Conservation (phyloP, 2,888 invertebrate genomes). For the Ceramica pisi region DNA sequence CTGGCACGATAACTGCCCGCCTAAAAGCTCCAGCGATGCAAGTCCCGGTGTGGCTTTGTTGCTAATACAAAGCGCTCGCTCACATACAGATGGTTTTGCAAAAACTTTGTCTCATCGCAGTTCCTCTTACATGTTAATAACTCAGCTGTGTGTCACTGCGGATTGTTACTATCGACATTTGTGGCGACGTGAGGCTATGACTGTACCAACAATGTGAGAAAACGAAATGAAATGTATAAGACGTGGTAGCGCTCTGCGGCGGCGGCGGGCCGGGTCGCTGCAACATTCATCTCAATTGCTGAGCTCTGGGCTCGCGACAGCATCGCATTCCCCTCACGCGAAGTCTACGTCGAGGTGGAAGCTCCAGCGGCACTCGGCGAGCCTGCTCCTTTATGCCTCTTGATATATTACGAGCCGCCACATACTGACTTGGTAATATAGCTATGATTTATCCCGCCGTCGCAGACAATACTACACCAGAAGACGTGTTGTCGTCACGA, state of each 20-base stretch:
- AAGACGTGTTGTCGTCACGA: slow-evolving; percentile 76
- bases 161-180: slow-evolving; percentile 55
- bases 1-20: slow-evolving; percentile 85
- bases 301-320: slow-evolving; percentile 45
- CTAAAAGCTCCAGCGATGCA: slow-evolving; percentile 86
- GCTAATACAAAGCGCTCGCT: slow-evolving; percentile 85
- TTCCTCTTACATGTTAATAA: slow-evolving; percentile 71
- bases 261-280: slow-evolving; percentile 26
- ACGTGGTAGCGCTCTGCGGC: slow-evolving; percentile 2
- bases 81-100: slow-evolving; percentile 81
- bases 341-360: slow-evolving; percentile 67
- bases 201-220: slow-evolving; percentile 23
- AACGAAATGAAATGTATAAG: slow-evolving; percentile 33
- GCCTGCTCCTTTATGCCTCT: slow-evolving; percentile 78
- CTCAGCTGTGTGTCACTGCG: slow-evolving; percentile 56
- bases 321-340: slow-evolving; percentile 68
- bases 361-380: slow-evolving; percentile 65
- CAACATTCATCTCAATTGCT: slow-evolving; percentile 76
- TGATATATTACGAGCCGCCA: slow-evolving; percentile 82
- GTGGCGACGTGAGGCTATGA: slow-evolving; percentile 12
- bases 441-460: slow-evolving; percentile 82
- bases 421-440: slow-evolving; percentile 83
- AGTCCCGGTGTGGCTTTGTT: slow-evolving; percentile 84
- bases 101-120: slow-evolving; percentile 80
- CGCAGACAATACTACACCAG: slow-evolving; percentile 77